phyloP scores from a whole-genome alignment of 2,888 invertebrate genomes.

The Ichneumoninae sp. region DNA sequence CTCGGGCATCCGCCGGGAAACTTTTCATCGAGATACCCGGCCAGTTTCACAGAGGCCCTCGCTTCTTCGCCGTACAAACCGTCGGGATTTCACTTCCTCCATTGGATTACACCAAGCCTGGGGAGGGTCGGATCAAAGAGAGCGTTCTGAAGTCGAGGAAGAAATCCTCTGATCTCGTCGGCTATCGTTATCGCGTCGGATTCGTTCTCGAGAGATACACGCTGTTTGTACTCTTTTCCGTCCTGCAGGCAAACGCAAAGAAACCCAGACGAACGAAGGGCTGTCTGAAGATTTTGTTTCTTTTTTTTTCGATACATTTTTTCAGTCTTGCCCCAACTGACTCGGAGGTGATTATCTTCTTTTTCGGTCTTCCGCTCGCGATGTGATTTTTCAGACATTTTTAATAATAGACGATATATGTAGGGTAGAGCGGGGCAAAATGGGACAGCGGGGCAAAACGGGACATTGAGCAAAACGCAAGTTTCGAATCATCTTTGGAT shows the following conservation, averaged over 20 bases:
- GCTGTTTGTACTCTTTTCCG: not conserved
- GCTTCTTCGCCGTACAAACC: not conserved
- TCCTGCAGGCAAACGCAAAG: slow-evolving; percentile 5
- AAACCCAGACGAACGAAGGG: not conserved
- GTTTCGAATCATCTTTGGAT: too few relatives aligned
- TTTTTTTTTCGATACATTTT: not conserved
- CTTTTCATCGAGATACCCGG: not conserved
- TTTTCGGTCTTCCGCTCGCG: not conserved
- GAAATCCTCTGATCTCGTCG: slow-evolving; percentile 42
- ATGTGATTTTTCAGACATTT: too few relatives aligned
- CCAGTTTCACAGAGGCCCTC: not conserved
- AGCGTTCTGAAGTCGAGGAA: slow-evolving; percentile 7
- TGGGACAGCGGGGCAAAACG: too few relatives aligned
- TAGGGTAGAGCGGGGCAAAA: not conserved
- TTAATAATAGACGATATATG: too few relatives aligned
- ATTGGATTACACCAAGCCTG: slow-evolving; percentile 34
- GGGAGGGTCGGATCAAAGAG: slow-evolving; percentile 41
- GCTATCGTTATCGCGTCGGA: slow-evolving; percentile 45
- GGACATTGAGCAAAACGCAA: too few relatives aligned
- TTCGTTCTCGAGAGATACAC: slow-evolving; percentile 33
- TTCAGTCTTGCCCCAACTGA: not conserved
- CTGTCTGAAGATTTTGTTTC: not conserved
- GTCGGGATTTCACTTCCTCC: slow-evolving; percentile 36
- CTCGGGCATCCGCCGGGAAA: not conserved
- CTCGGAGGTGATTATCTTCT: not conserved